Base-by-base conservation (phyloP, 2,888 invertebrate genomes). In the Willowsia nigromaculata region DNA sequence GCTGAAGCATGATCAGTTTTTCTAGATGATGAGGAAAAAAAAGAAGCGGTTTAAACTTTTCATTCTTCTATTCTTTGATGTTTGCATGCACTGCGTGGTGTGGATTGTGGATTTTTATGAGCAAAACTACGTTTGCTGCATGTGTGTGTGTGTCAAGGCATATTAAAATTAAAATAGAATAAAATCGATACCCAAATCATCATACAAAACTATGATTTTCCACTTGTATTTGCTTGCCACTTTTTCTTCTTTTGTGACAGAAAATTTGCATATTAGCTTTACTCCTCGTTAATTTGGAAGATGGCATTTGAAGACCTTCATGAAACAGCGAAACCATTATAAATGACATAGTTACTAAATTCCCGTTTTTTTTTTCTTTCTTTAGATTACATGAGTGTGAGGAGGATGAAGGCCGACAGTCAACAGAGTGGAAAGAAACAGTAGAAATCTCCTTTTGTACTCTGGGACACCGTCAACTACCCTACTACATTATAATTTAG, bases 341-440 rank as follows among this genome's bases (percentile, higher is more conserved):
- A n/a, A n/a, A n/a, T n/a, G 40, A 43, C n/a, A 78, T 33, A 15
- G n/a, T 50, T 56, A 53, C 56, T 56, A 53, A 78, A 37, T 50
- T 18, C 33, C 33, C 37, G 1, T 53, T 78, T 1, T 59, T 25
- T 81, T 40, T 81, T 62, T 33, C 13, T 40, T 25, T 40, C 33
- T 81, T 15, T 25, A 81, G 81, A 81, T 62, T 81, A 59, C 62
- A 43, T 81, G 62, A 37, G 62, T 0, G 22, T 27, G 13, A 59
- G 40, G 56, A 56, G 81, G 30, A 59, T 43, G 81, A 59, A 59
- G 53, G 25, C 30, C 18, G 25, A 13, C 25, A 40, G 25, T 43
- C 33, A 37, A 25, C 59, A 37, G 0, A 25, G 15, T 40, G 37
- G 40, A 7, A 81, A 81, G 81, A 40, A 62, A 40, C 18, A 81